Base-by-base conservation (phyloP, 1,140 invertebrate species). In the Megalonaias nervosa region DNA sequence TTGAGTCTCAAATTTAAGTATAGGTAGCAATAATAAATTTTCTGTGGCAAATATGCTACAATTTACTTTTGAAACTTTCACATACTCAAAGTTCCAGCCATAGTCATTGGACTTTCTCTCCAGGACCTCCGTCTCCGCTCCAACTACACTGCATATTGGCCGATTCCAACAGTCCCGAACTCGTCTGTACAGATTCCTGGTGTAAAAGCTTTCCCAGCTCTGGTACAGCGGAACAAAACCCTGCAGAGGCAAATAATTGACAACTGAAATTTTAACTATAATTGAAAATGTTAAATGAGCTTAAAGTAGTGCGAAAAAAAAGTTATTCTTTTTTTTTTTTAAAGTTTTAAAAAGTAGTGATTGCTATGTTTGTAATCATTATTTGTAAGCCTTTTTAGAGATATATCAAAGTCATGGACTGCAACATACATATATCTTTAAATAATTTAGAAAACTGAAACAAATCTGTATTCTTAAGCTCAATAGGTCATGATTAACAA, bases 131-230 rank as follows among this genome's bases (percentile, higher is more conserved):
- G 99, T 92, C 84, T 94, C 93, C 66, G 95, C 95, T 19, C 96
- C 97, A 26, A 98, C 97, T 67, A 97, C 95, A 88, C 96, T 96
- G 88, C 94, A 94, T 82, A 99, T 97, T 56, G 98, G 97, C 77
- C 95, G 93, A 91, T 98, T 97, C 95, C 96, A 98, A 90, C 97
- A 97, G 92, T 99, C 97, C 72, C 94, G 93, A 59, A 98, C 94
- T 82, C 97, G 93, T 78, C 96, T 93, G 89, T 98, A 99, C 31
- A 99, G 94, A 91, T 99, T 98, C 38, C 95, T 92, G 14, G 95
- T 95, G 92, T 97, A 99, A 92, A 99, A 99, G 87, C 94, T 95
- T 89, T 98, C 97, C 92, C 98, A 99, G 83, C 93, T 94, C 85
- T 97, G 94, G 67, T 80, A 80, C 19, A 79, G 64, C 56, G 83